Percentiles rank a stretch among this genome's conserved stretches.
phyloP scores from a whole-genome alignment of 2,888 invertebrate genomes.

The Trachelus stipa region DNA sequence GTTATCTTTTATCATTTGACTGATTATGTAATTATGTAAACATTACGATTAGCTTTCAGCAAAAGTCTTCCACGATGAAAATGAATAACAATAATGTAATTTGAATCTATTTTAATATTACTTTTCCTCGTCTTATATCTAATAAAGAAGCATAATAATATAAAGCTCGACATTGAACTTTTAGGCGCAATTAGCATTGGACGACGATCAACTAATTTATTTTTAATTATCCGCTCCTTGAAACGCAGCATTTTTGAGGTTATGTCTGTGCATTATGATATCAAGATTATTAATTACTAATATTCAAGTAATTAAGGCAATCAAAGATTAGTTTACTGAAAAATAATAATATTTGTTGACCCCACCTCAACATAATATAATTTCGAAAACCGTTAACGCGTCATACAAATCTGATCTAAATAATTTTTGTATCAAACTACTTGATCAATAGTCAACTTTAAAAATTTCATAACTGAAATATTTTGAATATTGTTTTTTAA shows the following conservation, averaged over 20 bases:
- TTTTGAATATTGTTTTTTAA: not conserved
- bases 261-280: slow-evolving; percentile 4
- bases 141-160: not conserved
- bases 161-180: not conserved
- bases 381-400: not conserved
- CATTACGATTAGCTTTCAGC: not conserved
- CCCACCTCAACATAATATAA: not conserved
- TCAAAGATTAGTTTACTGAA: too few relatives aligned
- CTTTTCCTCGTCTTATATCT: not conserved
- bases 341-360: too few relatives aligned
- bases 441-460: not conserved
- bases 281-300: not conserved
- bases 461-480: not conserved
- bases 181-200: slow-evolving; percentile 18
- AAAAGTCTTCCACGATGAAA: not conserved
- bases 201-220: slow-evolving; percentile 11
- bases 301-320: not conserved
- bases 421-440: not conserved
- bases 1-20: not conserved
- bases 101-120: not conserved
- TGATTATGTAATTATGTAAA: not conserved
- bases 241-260: slow-evolving; percentile 5
- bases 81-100: not conserved
- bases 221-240: slow-evolving; percentile 6
- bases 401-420: not conserved